phyloP scores from a whole-genome alignment of 2,888 invertebrate species.

The Campoplex nolae region DNA sequence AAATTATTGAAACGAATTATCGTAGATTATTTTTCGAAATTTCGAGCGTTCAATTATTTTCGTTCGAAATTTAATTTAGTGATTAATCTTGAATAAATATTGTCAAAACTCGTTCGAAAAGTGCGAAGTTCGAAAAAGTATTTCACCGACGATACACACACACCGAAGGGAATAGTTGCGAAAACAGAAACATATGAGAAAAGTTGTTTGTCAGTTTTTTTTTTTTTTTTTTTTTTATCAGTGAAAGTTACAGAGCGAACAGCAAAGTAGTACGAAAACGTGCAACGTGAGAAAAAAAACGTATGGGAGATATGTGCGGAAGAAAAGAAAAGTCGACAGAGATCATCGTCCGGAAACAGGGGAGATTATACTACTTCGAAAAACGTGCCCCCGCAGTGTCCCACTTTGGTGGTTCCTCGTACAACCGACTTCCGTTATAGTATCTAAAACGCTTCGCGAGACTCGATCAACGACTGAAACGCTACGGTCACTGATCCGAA shows the following conservation, averaged over 20 bases:
- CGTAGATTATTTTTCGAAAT: no score
- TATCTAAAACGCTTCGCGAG: slow-evolving; percentile 6
- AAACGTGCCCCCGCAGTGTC: slow-evolving; percentile 67
- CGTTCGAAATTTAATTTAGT: background rate
- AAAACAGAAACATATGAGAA: slow-evolving; percentile 3
- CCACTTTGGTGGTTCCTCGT: slow-evolving; percentile 46
- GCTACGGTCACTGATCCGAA: slow-evolving; percentile 7
- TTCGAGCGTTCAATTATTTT: background rate
- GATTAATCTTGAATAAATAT: background rate
- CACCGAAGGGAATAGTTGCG: slow-evolving; percentile 8
- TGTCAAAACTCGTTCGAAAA: slow-evolving; percentile 8
- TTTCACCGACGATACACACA: background rate
- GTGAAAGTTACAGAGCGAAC: slow-evolving; percentile 52
- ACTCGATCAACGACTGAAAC: slow-evolving; percentile 37
- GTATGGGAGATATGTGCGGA: background rate
- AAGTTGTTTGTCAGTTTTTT: slow-evolving; percentile 51
- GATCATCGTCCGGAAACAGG: slow-evolving; percentile 40
- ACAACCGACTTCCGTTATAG: slow-evolving; percentile 29
- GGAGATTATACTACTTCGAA: slow-evolving; percentile 56
- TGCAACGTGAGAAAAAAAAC: slow-evolving; percentile 27
- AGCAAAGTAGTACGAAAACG: slow-evolving; percentile 37
- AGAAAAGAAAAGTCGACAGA: slow-evolving; percentile 10
- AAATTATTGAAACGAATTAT: no score
- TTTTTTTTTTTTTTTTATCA: slow-evolving; percentile 7
- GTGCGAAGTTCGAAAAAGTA: slow-evolving; percentile 3